phyloP scores from a whole-genome alignment of 2,113 vertebrate species.

The Octodon degus region DNA sequence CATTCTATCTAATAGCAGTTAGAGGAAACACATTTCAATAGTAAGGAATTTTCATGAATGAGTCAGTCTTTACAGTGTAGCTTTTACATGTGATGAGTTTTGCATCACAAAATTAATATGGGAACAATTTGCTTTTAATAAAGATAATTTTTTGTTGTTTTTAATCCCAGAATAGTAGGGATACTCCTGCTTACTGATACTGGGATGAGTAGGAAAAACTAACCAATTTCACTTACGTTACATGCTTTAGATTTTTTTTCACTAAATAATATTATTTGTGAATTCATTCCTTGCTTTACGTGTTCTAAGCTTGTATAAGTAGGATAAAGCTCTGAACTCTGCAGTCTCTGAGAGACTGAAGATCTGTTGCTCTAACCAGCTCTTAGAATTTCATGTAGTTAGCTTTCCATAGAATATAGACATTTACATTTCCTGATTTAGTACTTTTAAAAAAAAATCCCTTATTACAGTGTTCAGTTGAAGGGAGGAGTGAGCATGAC shows the following conservation, averaged over 20 bases:
- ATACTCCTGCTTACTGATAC: neutral
- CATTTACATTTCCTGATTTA: slow-evolving; percentile 59
- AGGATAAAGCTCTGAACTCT: slow-evolving; percentile 10
- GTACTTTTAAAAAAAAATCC: neutral
- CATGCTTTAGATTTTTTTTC: slow-evolving; percentile 8
- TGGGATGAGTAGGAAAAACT: neutral
- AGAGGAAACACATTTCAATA: slow-evolving; percentile 29
- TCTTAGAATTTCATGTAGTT: slow-evolving; percentile 72
- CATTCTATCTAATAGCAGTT: neutral
- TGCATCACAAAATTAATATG: neutral
- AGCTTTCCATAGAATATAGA: slow-evolving; percentile 62
- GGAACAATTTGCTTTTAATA: slow-evolving; percentile 37
- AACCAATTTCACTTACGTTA: slow-evolving; percentile 2
- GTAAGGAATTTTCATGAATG: slow-evolving; percentile 22
- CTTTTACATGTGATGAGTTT: neutral
- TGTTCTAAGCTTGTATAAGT: slow-evolving; percentile 1
- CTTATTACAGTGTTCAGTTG: slow-evolving; percentile 53
- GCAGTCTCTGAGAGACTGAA: neutral
- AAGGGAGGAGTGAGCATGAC: slow-evolving; percentile 3
- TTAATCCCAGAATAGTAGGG: slow-evolving; percentile 11
- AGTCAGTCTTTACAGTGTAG: neutral
- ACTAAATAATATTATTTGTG: neutral
- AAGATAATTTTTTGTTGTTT: slow-evolving; percentile 26
- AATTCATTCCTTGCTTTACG: neutral
- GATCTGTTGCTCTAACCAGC: neutral